Evolutionary conservation across 1,140 invertebrate species (phyloP).

Genomic region (Drosophila eugracilis): DNA sequence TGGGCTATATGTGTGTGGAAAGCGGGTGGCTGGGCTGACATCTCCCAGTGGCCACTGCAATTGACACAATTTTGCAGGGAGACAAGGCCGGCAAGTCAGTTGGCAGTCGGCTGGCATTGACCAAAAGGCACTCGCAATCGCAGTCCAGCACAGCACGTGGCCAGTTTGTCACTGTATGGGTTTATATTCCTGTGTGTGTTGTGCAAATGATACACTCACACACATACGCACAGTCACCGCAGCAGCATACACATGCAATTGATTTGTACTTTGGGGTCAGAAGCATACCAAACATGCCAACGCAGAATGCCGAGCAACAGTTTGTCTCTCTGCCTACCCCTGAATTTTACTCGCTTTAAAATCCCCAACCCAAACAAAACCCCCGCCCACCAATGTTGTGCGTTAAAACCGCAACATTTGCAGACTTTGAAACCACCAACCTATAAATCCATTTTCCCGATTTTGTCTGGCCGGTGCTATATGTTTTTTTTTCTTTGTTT

Average conservation of each 20-base stretch:
- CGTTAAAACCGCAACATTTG: constrained; percentile 68
- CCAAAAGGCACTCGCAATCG: constrained; percentile 47
- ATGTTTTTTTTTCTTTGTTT: constrained; percentile 8
- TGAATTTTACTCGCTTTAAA: neutral
- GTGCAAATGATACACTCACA: constrained; percentile 30
- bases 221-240: constrained; percentile 26
- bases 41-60: constrained; percentile 64
- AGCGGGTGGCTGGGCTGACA: constrained; percentile 6
- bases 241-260: constrained; percentile 67
- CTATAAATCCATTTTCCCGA: constrained; percentile 13
- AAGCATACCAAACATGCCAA: constrained; percentile 66
- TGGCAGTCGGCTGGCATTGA: constrained; percentile 36
- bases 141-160: constrained; percentile 35
- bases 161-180: constrained; percentile 14
- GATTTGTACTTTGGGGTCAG: constrained; percentile 82
- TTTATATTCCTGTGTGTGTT: constrained; percentile 24
- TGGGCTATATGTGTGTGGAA: neutral
- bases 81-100: constrained; percentile 61
- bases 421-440: constrained; percentile 33
- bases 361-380: neutral
- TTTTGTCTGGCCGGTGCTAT: neutral
- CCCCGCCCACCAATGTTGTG: constrained; percentile 19
- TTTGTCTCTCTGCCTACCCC: constrained; percentile 31
- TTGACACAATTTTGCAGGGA: constrained; percentile 79
- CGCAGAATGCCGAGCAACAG: constrained; percentile 59